Evolutionary conservation across 2,113 vertebrate species (phyloP).

Genomic region (Lampris megalopsis): DNA sequence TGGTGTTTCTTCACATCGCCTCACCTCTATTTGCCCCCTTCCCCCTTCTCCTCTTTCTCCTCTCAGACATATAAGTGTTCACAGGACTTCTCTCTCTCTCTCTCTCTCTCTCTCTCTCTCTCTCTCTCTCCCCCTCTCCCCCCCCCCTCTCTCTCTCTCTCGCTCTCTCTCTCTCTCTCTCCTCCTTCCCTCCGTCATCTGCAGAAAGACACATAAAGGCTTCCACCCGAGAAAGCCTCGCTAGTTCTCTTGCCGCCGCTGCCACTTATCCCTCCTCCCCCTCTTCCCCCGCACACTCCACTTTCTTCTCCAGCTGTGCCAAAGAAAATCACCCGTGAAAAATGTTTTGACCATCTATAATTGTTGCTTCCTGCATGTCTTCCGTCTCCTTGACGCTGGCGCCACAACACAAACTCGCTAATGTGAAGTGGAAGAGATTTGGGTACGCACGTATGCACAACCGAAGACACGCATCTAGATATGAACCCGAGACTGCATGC

Average conservation of each 20-base stretch:
- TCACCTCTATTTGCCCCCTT: too few species aligned
- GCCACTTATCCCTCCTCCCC: slow-evolving; percentile 17
- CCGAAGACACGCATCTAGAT: slow-evolving; percentile 2
- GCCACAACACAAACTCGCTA: slow-evolving; percentile 30
- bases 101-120: neutral
- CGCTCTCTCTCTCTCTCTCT: slow-evolving; percentile 16
- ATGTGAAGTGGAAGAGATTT: slow-evolving; percentile 41
- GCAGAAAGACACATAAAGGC: neutral
- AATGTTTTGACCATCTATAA: slow-evolving; percentile 77
- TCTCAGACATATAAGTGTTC: too few species aligned
- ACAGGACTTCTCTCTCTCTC: neutral
- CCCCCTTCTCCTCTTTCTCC: too few species aligned
- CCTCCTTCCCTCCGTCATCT: neutral
- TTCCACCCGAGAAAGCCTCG: slow-evolving; percentile 22
- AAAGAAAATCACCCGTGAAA: slow-evolving; percentile 78
- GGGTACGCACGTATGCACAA: slow-evolving; percentile 11
- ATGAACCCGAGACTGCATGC: neutral
- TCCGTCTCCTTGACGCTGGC: slow-evolving; percentile 46
- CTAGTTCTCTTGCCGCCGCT: neutral
- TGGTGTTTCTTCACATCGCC: too few species aligned
- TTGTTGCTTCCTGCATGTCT: slow-evolving; percentile 67
- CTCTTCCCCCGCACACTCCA: slow-evolving; percentile 28
- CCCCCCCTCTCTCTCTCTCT: neutral
- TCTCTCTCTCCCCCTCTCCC: neutral
- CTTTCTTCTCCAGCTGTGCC: slow-evolving; percentile 47